Conservation (phyloP, 2,888 invertebrate genomes). For the Tortricodes alternella region DNA sequence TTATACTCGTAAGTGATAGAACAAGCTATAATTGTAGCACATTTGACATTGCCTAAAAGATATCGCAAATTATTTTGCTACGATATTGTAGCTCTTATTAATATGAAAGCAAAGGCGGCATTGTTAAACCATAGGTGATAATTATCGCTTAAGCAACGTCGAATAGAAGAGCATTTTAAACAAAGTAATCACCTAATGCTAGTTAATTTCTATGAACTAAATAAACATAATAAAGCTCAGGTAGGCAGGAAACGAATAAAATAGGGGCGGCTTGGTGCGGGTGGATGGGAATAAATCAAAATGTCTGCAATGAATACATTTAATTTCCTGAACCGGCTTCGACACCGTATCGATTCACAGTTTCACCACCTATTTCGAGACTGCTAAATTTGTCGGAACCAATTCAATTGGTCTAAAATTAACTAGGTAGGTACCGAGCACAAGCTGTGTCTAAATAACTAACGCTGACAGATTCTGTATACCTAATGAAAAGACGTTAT, state of each 20-base stretch:
- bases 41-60: too few species aligned
- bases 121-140: too few species aligned
- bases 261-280: constrained; percentile 42
- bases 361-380: constrained; percentile 48
- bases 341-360: constrained; percentile 49
- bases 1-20: too few species aligned
- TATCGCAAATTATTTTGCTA: too few species aligned
- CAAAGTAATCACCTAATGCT: background rate
- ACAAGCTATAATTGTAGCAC: too few species aligned
- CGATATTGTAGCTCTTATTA: too few species aligned
- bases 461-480: background rate
- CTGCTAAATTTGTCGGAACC: constrained; percentile 53
- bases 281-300: constrained; percentile 55
- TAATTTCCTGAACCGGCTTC: constrained; percentile 60
- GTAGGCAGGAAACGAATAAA: constrained; percentile 36
- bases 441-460: constrained; percentile 1
- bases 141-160: too few species aligned
- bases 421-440: background rate
- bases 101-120: too few species aligned
- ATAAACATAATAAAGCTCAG: constrained; percentile 34
- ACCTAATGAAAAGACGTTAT: too few species aligned
- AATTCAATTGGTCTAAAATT: constrained; percentile 46
- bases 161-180: background rate
- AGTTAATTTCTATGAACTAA: constrained; percentile 23
- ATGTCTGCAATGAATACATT: constrained; percentile 59